Base-by-base conservation (phyloP, 2,113 vertebrate species). In the Colinus virginianus region DNA sequence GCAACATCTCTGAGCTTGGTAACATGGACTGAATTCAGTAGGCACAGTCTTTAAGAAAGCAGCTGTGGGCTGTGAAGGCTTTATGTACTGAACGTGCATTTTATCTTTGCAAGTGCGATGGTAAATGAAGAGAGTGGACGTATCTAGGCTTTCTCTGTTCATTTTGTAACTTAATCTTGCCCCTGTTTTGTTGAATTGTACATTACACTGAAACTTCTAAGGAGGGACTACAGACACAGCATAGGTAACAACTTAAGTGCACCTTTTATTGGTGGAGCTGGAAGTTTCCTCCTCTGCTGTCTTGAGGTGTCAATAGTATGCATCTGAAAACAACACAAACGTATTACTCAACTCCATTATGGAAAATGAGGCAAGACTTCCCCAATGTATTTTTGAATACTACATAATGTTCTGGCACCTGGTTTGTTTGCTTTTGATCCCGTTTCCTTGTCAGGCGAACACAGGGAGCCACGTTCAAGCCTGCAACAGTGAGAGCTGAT, bases 301-400 rank as follows among this genome's bases (percentile, higher is more conserved):
- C 99, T 98, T 11, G 99, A 99, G 20, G 98, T 98, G 96, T 99
- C 98, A 96, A 99, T 98, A 74, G 99, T 99, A 77, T 99, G 98
- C 88, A 98, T 98, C 99, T 99, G 96, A 66, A 90, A 96, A 97
- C 17, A 90, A 94, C 81, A 94, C 36, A 94, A 1, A 82, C 5
- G 18, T 9, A 11, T 96, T 91, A 95, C n/a, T 32, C 82, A 23
- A 32, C 43, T 51, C 76, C 74, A 55, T 49, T 34, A 26, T 3
- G 74, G 40, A 77, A 71, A 67, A 76, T 48, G 63, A 88, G 86
- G 45, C 22, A 26, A 82, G 51, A 42, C 36, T 85, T 55, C 46
- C 28, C 84, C 86, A 51, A 70, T 72, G 58, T 76, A 70, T 71
- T 94, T 83, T 76, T 77, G 78, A 89, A 90, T 90, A 84, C 48